Percentiles rank a stretch among this genome's conserved stretches.
These are phyloP conservation scores for Mythimna albipuncta DNA, from an alignment of 2,888 invertebrate genomes.

Conservation along the genomic window DNA sequence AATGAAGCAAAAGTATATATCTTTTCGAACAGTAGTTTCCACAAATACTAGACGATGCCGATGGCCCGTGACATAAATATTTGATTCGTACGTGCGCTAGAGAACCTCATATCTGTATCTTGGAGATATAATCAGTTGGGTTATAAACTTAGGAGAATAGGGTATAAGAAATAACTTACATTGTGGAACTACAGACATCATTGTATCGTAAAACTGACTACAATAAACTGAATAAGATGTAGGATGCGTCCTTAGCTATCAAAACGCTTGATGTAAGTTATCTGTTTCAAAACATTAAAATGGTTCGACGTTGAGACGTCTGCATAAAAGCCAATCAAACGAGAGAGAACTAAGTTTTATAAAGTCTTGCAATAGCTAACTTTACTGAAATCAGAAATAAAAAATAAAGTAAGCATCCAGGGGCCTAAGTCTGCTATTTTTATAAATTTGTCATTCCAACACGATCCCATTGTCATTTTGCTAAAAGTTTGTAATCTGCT, in stretches of 20 bases:
- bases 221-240: background rate
- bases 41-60: slow-evolving; percentile 22
- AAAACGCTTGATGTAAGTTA: background rate
- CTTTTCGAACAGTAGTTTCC: slow-evolving; percentile 48
- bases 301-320: background rate
- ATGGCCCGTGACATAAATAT: slow-evolving; percentile 58
- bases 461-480: too few relatives aligned
- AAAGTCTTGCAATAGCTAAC: background rate
- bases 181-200: background rate
- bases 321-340: background rate
- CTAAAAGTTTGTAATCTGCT: too few relatives aligned
- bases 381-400: too few relatives aligned
- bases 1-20: slow-evolving; percentile 46
- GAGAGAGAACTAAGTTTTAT: background rate
- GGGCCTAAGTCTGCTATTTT: too few relatives aligned
- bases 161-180: background rate
- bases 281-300: background rate
- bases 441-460: too few relatives aligned
- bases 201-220: background rate
- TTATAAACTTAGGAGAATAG: slow-evolving; percentile 31
- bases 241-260: background rate
- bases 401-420: too few relatives aligned
- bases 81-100: slow-evolving; percentile 56
- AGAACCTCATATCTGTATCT: slow-evolving; percentile 21
- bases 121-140: slow-evolving; percentile 32